Evolutionary conservation across 2,888 invertebrate genomes (phyloP), one percentile per base, ranked within the genome.

Genomic region (Vanessa cardui): DNA sequence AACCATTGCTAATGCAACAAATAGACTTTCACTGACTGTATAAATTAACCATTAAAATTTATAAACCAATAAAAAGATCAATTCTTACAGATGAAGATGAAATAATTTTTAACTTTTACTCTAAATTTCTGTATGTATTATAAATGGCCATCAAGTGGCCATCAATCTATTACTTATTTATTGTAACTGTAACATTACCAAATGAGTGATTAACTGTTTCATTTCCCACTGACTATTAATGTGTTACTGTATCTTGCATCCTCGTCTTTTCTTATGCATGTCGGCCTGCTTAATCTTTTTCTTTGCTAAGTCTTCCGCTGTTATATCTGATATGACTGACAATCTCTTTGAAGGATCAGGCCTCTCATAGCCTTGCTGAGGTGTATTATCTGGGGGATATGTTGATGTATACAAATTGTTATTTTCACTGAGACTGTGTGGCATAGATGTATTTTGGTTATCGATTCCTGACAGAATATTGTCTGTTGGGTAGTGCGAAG

Each of bases 251-350:
- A 92, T 92, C 71, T 90, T 91, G 75, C 92, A 92, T 65, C 92
- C 92, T 72, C 85, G 89, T 73, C 87, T 80, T 74, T 92, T 92
- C 75, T 92, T 91, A 47, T 85, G 85, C 75, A 86, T 77, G 59
- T 87, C 86, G 45, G 84, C 87, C 77, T 90, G 87, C 75, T 91
- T 92, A 61, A 74, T 88, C 72, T 90, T 90, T 71, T 89, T 92
- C 76, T 91, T 92, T 18, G 87, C 89, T 5, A 91, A 76, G 9
- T 87, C 89, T 73, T 92, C 92, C 26, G 89, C 87, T 21, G 91
- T 92, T 61, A 92, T 92, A 69, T 92, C 92, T 7, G 92, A 92
- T 77, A 91, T 89, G 2, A 92, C 92, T 1, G 92, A 92, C 47
- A 90, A 79, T 62, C 92, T 82, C 67, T 92, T 92, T 1, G 85